phyloP scores from a whole-genome alignment of 2,113 vertebrate genomes.

The Hiodon alosoides region DNA sequence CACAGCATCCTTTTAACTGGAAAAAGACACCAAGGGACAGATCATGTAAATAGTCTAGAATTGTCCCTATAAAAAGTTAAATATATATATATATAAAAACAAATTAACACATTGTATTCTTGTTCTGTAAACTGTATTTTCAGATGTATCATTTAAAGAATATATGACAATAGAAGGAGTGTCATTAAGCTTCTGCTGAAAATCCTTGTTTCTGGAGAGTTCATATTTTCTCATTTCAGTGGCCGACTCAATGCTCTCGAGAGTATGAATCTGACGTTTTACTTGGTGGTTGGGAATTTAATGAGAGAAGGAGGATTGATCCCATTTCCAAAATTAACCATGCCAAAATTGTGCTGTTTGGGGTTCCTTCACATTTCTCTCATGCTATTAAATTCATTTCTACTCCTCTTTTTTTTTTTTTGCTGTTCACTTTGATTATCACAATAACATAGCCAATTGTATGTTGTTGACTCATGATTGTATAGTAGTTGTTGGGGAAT shows the following conservation, averaged over 20 bases:
- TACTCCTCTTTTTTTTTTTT: neutral
- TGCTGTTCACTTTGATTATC: too few relatives aligned
- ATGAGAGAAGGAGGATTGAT: constrained; percentile 11
- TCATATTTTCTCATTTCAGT: neutral
- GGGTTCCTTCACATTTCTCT: neutral
- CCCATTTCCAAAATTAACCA: constrained; percentile 8
- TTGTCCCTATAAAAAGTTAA: constrained; percentile 25
- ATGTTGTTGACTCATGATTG: too few relatives aligned
- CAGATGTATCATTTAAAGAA: constrained; percentile 59
- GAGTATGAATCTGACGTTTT: neutral
- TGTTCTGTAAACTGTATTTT: constrained; percentile 65
- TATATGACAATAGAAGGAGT: constrained; percentile 49
- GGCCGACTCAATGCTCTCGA: too few relatives aligned
- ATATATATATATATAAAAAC: too few relatives aligned
- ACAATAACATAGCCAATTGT: too few relatives aligned
- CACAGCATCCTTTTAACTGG: constrained; percentile 37
- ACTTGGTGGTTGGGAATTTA: neutral
- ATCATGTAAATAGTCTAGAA: constrained; percentile 47
- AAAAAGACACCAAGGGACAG: constrained; percentile 29
- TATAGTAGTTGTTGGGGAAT: too few relatives aligned
- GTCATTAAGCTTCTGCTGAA: constrained; percentile 39
- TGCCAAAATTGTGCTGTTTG: constrained; percentile 14
- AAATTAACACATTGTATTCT: constrained; percentile 52
- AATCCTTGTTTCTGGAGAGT: constrained; percentile 18
- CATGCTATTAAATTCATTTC: neutral